Conservation (phyloP, 2,888 invertebrate genomes). For the Dynastes maya region DNA sequence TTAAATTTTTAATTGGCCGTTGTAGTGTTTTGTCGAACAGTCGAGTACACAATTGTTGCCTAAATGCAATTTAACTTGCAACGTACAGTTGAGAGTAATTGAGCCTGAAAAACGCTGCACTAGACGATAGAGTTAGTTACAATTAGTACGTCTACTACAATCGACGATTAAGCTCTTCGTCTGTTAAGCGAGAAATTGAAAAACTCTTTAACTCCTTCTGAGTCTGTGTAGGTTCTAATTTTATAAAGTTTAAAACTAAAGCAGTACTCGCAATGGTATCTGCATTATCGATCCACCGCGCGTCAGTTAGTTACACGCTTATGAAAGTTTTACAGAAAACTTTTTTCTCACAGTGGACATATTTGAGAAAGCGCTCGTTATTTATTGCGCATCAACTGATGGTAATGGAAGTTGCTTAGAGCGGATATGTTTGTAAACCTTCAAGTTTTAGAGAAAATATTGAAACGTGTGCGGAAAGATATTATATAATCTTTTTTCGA, state of each 20-base stretch:
- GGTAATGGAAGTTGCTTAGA: neutral
- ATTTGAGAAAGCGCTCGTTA: neutral
- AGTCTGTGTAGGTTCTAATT: neutral
- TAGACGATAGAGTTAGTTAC: neutral
- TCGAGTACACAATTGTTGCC: neutral
- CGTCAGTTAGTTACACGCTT: neutral
- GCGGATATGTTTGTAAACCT: neutral
- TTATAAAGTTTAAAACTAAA: neutral
- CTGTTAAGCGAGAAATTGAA: neutral
- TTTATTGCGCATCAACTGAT: neutral
- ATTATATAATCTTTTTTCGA: too few relatives aligned
- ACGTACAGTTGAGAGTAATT: neutral
- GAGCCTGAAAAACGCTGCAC: neutral
- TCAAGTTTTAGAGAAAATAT: too few relatives aligned
- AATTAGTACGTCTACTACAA: neutral
- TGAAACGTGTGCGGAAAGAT: too few relatives aligned
- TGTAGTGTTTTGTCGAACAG: neutral
- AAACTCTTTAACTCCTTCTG: neutral
- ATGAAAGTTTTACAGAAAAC: neutral
- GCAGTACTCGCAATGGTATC: neutral
- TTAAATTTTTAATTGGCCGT: neutral
- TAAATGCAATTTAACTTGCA: neutral
- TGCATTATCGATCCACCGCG: neutral
- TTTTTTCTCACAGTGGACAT: neutral
- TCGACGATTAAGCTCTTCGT: neutral